These are phyloP conservation scores for Micromussa lordhowensis DNA, from an alignment of 92 coral and sea anemone species.

Conservation along the genomic window DNA sequence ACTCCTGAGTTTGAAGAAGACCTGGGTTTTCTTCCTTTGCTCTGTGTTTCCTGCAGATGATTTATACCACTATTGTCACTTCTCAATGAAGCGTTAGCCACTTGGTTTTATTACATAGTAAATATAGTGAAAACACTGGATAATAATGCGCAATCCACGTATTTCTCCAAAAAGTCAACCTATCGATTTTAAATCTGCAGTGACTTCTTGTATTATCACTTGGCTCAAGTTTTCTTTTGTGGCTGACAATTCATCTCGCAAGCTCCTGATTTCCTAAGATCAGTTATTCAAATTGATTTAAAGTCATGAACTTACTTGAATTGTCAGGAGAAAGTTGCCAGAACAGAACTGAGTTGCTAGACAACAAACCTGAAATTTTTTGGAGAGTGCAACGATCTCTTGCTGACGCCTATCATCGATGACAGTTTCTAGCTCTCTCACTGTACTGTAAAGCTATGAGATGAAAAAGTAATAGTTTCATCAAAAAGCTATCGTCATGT, in stretches of 20 bases:
- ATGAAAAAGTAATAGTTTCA: background rate
- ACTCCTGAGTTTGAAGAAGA: no score
- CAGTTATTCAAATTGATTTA: background rate
- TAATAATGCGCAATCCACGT: background rate
- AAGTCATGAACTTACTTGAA: background rate
- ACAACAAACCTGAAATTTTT: no score
- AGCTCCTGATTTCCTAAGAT: background rate
- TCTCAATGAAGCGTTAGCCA: no score
- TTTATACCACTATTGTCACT: background rate
- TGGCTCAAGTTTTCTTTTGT: conserved; percentile 1
- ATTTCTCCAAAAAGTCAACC: background rate
- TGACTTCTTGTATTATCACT: background rate
- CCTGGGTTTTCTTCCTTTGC: no score
- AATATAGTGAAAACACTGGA: background rate
- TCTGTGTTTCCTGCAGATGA: background rate
- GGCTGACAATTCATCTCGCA: background rate
- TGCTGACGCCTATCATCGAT: background rate
- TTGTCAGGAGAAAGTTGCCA: background rate
- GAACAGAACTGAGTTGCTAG: no score
- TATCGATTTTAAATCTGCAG: conserved; percentile 1
- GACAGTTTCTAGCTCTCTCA: background rate
- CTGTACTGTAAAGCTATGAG: background rate
- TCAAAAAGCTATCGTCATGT: background rate
- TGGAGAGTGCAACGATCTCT: background rate
- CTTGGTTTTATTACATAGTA: no score